Conservation (phyloP, 2,797 vertebrate genomes). For the Manis javanica region DNA sequence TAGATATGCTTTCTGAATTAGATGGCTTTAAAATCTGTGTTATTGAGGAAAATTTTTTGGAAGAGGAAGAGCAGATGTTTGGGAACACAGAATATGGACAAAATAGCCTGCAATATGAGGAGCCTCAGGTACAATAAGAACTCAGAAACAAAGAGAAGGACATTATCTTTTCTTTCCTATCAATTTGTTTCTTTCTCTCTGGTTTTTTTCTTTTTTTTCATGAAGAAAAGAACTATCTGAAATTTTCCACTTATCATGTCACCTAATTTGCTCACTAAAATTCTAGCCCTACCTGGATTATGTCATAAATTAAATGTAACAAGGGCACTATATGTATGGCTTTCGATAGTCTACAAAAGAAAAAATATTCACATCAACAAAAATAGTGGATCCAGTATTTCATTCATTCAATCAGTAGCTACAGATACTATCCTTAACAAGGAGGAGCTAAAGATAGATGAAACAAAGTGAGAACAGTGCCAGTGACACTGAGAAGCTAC, state of each 20-base stretch:
- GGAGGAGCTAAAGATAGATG: not conserved
- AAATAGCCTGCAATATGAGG: not conserved
- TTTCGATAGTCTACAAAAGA: not conserved
- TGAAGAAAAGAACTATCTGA: not conserved
- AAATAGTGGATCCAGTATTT: not conserved
- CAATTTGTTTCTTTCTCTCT: not conserved
- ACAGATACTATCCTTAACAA: not conserved
- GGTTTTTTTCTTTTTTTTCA: not conserved
- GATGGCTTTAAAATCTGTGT: conserved; percentile 30
- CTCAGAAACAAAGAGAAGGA: not conserved
- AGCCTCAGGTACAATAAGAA: not conserved
- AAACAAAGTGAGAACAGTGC: not conserved
- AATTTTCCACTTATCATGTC: not conserved
- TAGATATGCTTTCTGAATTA: not conserved
- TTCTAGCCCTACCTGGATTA: not conserved
- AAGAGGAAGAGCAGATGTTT: conserved; percentile 22
- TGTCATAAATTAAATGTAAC: conserved; percentile 3
- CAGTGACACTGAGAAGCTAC: not conserved
- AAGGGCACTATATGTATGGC: not conserved
- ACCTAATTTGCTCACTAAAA: conserved; percentile 20
- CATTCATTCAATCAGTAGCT: not conserved
- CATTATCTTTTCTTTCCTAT: not conserved
- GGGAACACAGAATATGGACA: not conserved
- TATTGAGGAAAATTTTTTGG: conserved; percentile 15
- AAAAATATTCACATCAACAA: not conserved